Evolutionary conservation across 2,113 vertebrate genomes (phyloP).

Genomic region (Fregata magnificens): DNA sequence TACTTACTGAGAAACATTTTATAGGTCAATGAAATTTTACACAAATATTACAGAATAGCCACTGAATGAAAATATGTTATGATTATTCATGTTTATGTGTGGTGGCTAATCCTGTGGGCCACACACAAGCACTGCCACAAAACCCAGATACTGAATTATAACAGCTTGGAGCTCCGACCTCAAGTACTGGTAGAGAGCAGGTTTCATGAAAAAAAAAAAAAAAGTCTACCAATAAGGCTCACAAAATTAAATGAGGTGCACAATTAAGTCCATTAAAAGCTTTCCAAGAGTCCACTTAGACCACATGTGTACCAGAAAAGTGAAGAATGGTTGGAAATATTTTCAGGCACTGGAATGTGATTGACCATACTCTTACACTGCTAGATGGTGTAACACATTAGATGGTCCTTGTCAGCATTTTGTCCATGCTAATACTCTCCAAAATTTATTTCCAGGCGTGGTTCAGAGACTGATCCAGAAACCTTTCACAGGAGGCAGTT

Average conservation of each 20-base stretch:
- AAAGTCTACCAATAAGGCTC: background rate
- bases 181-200: background rate
- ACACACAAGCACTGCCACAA: constrained; percentile 20
- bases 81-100: constrained; percentile 19
- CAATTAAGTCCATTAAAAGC: background rate
- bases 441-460: background rate
- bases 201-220: background rate
- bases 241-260: background rate
- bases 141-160: background rate
- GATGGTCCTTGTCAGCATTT: background rate
- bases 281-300: background rate
- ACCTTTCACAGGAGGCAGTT: background rate
- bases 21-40: constrained; percentile 42
- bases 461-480: background rate
- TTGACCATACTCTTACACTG: background rate
- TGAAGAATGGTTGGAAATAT: background rate
- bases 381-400: background rate
- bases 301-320: background rate
- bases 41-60: constrained; percentile 38
- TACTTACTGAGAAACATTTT: constrained; percentile 12
- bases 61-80: constrained; percentile 24
- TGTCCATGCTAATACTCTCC: background rate
- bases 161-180: background rate
- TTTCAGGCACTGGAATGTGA: background rate
- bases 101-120: constrained; percentile 22